phyloP scores from a whole-genome alignment of 1,140 invertebrate species.

The Tetramorium simillimum region DNA sequence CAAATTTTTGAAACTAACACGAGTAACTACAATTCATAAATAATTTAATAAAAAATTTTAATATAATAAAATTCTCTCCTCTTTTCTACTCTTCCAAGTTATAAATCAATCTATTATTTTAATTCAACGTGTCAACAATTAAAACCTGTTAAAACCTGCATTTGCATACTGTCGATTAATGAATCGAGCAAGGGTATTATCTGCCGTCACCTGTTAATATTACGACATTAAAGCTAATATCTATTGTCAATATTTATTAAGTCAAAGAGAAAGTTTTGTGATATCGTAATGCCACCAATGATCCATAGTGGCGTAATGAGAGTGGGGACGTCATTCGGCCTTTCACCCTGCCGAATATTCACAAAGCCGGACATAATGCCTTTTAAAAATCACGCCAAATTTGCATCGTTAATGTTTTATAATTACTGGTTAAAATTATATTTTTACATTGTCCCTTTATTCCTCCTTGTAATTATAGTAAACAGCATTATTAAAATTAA shows the following conservation, averaged over 20 bases:
- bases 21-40: background rate
- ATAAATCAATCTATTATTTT: background rate
- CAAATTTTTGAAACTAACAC: background rate
- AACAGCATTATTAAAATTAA: background rate
- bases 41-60: background rate
- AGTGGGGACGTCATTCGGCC: conserved; percentile 46
- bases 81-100: background rate
- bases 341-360: conserved; percentile 73
- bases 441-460: background rate
- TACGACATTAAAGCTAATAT: conserved; percentile 62
- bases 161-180: background rate
- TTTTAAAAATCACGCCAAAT: background rate
- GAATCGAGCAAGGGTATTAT: background rate
- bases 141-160: background rate
- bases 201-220: conserved; percentile 1
- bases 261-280: conserved; percentile 71
- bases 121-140: background rate
- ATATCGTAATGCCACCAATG: conserved; percentile 69
- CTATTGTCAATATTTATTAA: conserved; percentile 73
- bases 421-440: background rate
- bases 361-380: conserved; percentile 16
- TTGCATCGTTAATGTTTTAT: background rate
- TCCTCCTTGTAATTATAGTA: background rate
- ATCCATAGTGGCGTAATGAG: conserved; percentile 68
- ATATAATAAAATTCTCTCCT: background rate